These are phyloP conservation scores for Capitulum mitella DNA, from an alignment of 2,888 invertebrate species.

Conservation along the genomic window DNA sequence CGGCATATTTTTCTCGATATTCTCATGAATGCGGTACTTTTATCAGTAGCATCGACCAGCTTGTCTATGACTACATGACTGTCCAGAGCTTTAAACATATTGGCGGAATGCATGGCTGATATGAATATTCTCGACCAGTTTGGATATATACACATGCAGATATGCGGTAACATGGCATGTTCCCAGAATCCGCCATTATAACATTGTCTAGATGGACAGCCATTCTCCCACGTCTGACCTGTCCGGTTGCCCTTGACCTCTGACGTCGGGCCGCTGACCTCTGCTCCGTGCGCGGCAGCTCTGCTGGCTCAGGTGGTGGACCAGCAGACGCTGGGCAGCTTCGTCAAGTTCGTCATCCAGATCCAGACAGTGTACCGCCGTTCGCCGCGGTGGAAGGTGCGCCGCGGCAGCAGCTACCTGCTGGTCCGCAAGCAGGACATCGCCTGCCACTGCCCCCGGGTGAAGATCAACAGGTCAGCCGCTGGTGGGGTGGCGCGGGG, in stretches of 20 bases:
- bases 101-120: too few species aligned
- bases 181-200: too few species aligned
- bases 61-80: too few species aligned
- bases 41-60: too few species aligned
- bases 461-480: constrained; percentile 35
- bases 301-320: constrained; percentile 35
- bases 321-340: constrained; percentile 33
- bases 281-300: constrained; percentile 27
- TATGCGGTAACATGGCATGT: too few species aligned
- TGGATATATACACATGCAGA: too few species aligned
- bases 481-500: too few species aligned
- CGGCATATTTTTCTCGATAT: too few species aligned
- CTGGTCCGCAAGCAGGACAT: constrained; percentile 34
- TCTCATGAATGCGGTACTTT: too few species aligned
- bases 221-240: background rate
- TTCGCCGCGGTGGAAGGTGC: constrained; percentile 31
- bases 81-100: too few species aligned
- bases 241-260: background rate
- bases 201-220: too few species aligned
- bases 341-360: constrained; percentile 35
- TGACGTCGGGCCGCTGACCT: background rate
- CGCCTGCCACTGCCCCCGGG: constrained; percentile 35
- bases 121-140: too few species aligned
- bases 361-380: constrained; percentile 35
- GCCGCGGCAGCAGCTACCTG: constrained; percentile 35